Base-by-base conservation (phyloP, 2,888 invertebrate genomes). In the Agriotes lineatus region DNA sequence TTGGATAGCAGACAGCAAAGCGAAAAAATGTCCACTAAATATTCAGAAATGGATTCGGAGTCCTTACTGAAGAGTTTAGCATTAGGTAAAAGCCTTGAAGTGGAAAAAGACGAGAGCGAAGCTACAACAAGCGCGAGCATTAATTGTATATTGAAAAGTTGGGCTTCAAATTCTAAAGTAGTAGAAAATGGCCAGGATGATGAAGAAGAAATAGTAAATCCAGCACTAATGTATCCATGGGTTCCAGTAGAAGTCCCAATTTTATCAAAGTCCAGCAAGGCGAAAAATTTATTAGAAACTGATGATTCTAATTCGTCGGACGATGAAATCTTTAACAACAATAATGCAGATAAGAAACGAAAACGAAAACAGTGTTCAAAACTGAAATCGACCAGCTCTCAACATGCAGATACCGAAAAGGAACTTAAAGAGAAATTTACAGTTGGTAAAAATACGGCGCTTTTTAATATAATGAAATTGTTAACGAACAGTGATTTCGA, bases 371-470 rank as follows among this genome's bases (percentile, higher is more conserved):
- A 22, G 14, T 22, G 9, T 20, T n/a, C 4, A n/a, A 14, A 37
- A 37, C 5, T 5, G 14, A 37, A 37, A n/a, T n/a, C n/a, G n/a
- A n/a, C n/a, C n/a, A n/a, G n/a, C 6, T 1, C 12, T 37, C n/a
- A 6, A 2, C 37, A 37, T 4, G 10, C 9, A 1, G n/a, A 5
- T 10, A 5, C 6, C n/a, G 35, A 10, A 3, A n/a, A 37, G 14
- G 37, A 37, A 12, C 6, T 14, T 37, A 9, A 35, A 9, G 37
- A 37, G 2, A 37, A 37, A 4, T 37, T 14, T 37, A 6, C 14
- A 37, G 3, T 37, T 1, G 2, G n/a, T 2, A 83, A 79, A 77
- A 83, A 83, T 67, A 74, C 78, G 65, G 81, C 81, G 12, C 63
- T 83, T n/a, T 73, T 81, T 22, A 76, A 74, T 60, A 73, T 80